phyloP scores from a whole-genome alignment of 2,797 vertebrate genomes.

The Propithecus perrieri region DNA sequence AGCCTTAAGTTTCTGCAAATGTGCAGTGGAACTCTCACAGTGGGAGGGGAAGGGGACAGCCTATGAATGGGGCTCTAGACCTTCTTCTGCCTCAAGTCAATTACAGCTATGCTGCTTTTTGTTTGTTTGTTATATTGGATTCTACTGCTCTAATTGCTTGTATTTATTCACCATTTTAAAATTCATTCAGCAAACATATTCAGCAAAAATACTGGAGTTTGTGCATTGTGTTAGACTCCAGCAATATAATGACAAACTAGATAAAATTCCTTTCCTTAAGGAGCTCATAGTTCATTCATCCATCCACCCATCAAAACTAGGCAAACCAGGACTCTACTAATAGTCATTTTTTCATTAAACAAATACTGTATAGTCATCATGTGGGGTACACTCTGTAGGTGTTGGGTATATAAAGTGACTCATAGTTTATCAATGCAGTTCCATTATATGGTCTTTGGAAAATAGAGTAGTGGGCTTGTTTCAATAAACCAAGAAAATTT shows the following conservation, averaged over 20 bases:
- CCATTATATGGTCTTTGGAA: slow-evolving; percentile 12
- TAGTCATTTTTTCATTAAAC: background rate
- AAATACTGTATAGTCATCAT: background rate
- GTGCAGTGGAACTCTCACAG: background rate
- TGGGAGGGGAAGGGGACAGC: background rate
- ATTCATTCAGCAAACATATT: background rate
- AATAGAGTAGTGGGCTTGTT: slow-evolving; percentile 3
- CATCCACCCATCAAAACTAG: background rate
- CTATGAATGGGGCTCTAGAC: background rate
- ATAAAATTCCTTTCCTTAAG: background rate
- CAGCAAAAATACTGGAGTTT: background rate
- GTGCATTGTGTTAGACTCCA: background rate
- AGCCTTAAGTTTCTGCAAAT: background rate
- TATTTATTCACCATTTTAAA: slow-evolving; percentile 14
- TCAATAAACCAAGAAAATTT: slow-evolving; percentile 30
- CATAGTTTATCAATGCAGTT: background rate
- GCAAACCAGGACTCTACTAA: background rate
- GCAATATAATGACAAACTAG: background rate
- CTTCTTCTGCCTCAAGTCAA: background rate
- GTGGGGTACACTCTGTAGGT: background rate
- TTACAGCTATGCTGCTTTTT: background rate
- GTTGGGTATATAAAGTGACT: slow-evolving; percentile 16
- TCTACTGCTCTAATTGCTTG: background rate
- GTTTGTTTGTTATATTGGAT: background rate
- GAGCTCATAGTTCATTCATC: background rate